These are phyloP conservation scores for Notothenia rossii DNA, from an alignment of 2,113 vertebrate species.

Conservation along the genomic window DNA sequence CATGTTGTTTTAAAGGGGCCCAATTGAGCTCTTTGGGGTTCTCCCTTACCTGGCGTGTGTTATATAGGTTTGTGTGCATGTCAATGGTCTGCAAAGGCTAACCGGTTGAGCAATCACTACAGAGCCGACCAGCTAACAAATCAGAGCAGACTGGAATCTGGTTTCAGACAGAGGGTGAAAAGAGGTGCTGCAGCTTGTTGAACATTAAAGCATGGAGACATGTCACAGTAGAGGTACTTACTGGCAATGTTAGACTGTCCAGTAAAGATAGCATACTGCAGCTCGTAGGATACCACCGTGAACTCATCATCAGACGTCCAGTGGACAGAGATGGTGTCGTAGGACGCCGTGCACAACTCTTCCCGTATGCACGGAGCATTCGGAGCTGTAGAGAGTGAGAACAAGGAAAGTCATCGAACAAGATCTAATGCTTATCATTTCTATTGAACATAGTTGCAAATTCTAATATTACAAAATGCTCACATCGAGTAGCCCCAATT, in stretches of 20 bases:
- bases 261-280: slow-evolving; percentile 97
- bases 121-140: too few species aligned
- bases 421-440: not conserved
- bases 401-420: not conserved
- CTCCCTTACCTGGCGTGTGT: too few species aligned
- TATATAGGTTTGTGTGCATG: too few species aligned
- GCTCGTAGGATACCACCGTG: slow-evolving; percentile 95
- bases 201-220: too few species aligned
- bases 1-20: too few species aligned
- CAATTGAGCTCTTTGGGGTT: too few species aligned
- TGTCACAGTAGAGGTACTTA: slow-evolving; percentile 82
- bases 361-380: slow-evolving; percentile 92
- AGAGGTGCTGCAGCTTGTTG: too few species aligned
- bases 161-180: too few species aligned
- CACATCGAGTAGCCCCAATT: slow-evolving; percentile 23
- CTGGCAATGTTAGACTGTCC: slow-evolving; percentile 97
- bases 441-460: slow-evolving; percentile 7
- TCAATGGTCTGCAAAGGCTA: too few species aligned
- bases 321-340: slow-evolving; percentile 97
- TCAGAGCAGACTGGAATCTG: too few species aligned
- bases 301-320: slow-evolving; percentile 99
- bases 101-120: too few species aligned
- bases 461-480: not conserved
- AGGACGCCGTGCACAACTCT: slow-evolving; percentile 96
- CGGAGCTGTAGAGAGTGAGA: slow-evolving; percentile 66